phyloP scores from a whole-genome alignment of 2,888 invertebrate genomes.

The Xestia c-nigrum region DNA sequence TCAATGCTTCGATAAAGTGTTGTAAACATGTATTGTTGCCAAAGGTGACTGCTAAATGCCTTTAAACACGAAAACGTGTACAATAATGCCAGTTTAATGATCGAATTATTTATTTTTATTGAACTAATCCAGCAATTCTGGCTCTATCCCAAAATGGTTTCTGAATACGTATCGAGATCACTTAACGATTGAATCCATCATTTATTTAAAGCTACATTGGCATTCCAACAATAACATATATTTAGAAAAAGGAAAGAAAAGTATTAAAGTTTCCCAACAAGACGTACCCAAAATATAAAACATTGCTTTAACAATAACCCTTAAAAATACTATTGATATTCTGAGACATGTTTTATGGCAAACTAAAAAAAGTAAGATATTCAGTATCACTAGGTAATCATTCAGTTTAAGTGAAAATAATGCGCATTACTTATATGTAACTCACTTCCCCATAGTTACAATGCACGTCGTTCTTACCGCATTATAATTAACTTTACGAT shows the following conservation, averaged over 20 bases:
- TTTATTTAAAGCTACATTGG: background rate
- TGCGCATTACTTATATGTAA: background rate
- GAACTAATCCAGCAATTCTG: background rate
- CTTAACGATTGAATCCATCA: background rate
- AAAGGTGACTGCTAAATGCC: background rate
- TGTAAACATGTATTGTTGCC: background rate
- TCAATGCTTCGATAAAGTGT: background rate
- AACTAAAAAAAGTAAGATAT: too few species aligned
- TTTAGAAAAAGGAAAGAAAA: background rate
- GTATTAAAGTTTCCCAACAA: background rate
- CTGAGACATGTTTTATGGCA: background rate
- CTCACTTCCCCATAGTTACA: slow-evolving; percentile 6
- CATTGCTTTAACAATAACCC: background rate
- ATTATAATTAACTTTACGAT: background rate
- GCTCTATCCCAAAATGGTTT: slow-evolving; percentile 19
- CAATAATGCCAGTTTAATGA: background rate
- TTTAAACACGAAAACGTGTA: background rate
- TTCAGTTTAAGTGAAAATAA: background rate
- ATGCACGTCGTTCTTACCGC: background rate
- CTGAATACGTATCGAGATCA: background rate
- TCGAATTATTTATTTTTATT: slow-evolving; percentile 5
- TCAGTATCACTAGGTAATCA: background rate
- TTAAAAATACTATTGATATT: background rate
- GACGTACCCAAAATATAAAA: background rate
- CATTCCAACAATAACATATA: background rate